These are phyloP conservation scores for Melanogrammus aeglefinus DNA, from an alignment of 2,797 vertebrate species.

Conservation along the genomic window DNA sequence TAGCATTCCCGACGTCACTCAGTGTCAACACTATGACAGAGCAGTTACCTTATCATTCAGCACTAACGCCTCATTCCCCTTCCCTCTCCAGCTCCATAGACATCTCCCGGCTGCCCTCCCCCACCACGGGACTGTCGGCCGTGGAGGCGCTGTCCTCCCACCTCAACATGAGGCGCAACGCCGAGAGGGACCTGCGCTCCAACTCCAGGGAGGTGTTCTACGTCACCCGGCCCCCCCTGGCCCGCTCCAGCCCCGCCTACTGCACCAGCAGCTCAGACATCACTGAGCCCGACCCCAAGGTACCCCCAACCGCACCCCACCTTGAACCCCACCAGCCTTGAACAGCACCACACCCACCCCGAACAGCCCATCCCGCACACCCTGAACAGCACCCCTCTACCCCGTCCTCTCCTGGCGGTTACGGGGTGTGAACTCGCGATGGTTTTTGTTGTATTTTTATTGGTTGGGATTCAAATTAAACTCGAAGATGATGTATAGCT, in stretches of 20 bases:
- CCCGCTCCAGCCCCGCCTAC: constrained; percentile 92
- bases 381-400: not conserved
- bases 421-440: not conserved
- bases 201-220: constrained; percentile 88
- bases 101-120: constrained; percentile 89
- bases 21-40: not conserved
- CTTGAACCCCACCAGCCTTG: not conserved
- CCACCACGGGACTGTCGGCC: constrained; percentile 76
- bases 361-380: not conserved
- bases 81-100: constrained; percentile 83
- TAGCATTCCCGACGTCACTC: not conserved
- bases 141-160: constrained; percentile 75
- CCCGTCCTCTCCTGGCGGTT: not conserved
- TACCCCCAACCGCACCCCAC: constrained; percentile 22
- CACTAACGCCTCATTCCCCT: not conserved
- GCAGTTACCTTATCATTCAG: not conserved
- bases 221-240: constrained; percentile 87
- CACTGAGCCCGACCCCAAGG: constrained; percentile 92
- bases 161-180: constrained; percentile 73
- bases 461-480: not conserved
- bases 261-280: constrained; percentile 98
- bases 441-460: not conserved
- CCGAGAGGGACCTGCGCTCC: constrained; percentile 77
- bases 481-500: not conserved
- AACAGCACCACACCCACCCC: constrained; percentile 61